Evolutionary conservation across 2,113 vertebrate genomes (phyloP).

Genomic region (Lepisosteus oculatus): DNA sequence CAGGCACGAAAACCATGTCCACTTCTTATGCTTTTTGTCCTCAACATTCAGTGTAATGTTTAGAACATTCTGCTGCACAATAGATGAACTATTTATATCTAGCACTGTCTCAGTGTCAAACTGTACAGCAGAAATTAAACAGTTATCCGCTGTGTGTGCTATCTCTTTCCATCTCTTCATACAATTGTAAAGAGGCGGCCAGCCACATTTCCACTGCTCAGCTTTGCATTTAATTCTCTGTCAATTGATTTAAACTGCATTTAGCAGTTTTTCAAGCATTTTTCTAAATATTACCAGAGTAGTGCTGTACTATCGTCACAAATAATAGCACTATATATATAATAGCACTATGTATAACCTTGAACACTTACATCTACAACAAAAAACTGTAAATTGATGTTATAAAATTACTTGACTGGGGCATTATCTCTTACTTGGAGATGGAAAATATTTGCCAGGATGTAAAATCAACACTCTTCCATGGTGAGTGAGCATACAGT

Average conservation of each 20-base stretch:
- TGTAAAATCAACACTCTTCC: too few species aligned
- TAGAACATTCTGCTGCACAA: neutral
- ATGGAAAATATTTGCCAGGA: too few species aligned
- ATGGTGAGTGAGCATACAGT: too few species aligned
- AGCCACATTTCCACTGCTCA: neutral
- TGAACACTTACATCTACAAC: too few species aligned
- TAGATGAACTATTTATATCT: neutral
- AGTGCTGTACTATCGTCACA: too few species aligned
- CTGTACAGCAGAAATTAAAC: conserved; percentile 6
- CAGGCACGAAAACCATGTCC: too few species aligned
- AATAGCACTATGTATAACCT: too few species aligned
- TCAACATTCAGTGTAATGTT: neutral
- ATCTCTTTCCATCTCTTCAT: neutral
- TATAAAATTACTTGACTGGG: too few species aligned
- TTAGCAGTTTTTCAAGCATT: neutral
- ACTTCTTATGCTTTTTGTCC: neutral
- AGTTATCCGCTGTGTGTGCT: neutral
- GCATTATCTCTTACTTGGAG: too few species aligned
- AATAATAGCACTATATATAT: too few species aligned
- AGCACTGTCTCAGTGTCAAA: neutral
- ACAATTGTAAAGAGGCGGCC: neutral
- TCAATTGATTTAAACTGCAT: neutral
- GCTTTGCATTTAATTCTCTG: neutral
- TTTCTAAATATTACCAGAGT: too few species aligned
- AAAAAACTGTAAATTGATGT: too few species aligned